A percentile compares a stretch with the other conserved stretches of the same genome.
These are phyloP conservation scores for Idaea aversata DNA, from an alignment of 2,888 invertebrate species.

Conservation along the genomic window DNA sequence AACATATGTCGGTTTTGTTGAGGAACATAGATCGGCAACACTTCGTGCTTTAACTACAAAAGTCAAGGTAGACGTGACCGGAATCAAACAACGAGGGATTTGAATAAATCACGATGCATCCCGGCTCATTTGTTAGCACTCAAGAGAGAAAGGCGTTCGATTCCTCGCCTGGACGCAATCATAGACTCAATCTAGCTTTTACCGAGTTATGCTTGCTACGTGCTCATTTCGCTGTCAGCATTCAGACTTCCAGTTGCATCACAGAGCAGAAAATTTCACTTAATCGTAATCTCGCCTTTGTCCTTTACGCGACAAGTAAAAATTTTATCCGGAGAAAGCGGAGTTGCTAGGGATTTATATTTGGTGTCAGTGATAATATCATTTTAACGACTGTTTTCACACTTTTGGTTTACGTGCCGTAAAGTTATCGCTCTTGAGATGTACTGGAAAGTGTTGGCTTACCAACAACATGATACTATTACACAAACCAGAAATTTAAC, in stretches of 20 bases:
- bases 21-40: slow-evolving; percentile 51
- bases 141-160: slow-evolving; percentile 68
- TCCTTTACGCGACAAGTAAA: slow-evolving; percentile 52
- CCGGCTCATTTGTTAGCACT: slow-evolving; percentile 65
- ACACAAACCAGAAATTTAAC: not conserved
- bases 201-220: slow-evolving; percentile 51
- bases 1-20: slow-evolving; percentile 11
- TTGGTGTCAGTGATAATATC: slow-evolving; percentile 22
- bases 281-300: slow-evolving; percentile 38
- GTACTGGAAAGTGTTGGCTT: not conserved
- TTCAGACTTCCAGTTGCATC: slow-evolving; percentile 23
- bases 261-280: slow-evolving; percentile 43
- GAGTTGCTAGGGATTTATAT: slow-evolving; percentile 37
- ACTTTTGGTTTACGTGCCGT: slow-evolving; percentile 8
- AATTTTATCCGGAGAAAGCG: slow-evolving; percentile 63
- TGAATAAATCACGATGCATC: slow-evolving; percentile 72
- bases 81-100: slow-evolving; percentile 59
- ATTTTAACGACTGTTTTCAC: slow-evolving; percentile 30
- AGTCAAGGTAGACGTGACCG: slow-evolving; percentile 59
- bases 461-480: not conserved
- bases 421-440: not conserved
- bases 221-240: slow-evolving; percentile 44
- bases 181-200: slow-evolving; percentile 59
- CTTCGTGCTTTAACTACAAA: slow-evolving; percentile 58
- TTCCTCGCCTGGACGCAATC: slow-evolving; percentile 61